These are phyloP conservation scores for Scolopax rusticola DNA, from an alignment of 2,797 vertebrate genomes.

Conservation along the genomic window DNA sequence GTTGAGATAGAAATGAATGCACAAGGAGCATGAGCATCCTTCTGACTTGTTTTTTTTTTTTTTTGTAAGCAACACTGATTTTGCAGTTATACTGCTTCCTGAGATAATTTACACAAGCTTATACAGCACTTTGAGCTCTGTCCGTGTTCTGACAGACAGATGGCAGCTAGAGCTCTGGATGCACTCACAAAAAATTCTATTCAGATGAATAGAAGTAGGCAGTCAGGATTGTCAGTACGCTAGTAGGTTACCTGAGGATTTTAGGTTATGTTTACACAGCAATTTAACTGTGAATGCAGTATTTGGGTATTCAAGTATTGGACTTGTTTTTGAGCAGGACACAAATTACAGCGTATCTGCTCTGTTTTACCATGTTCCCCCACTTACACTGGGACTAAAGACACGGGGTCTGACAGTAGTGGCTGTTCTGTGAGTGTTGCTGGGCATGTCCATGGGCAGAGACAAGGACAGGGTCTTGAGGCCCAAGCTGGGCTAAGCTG, in stretches of 20 bases:
- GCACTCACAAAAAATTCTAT: not conserved
- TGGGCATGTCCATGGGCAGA: not conserved
- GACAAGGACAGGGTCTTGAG: not conserved
- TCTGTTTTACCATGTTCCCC: not conserved
- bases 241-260: not conserved
- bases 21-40: not conserved
- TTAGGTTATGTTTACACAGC: not conserved
- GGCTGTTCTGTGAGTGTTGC: not conserved
- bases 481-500: not conserved
- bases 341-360: accelerated
- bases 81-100: conserved; percentile 23
- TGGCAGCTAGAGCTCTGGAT: not conserved
- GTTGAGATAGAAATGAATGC: not conserved
- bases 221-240: not conserved
- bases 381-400: not conserved
- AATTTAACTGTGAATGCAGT: not conserved
- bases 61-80: not conserved
- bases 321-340: not conserved
- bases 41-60: not conserved
- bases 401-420: accelerated
- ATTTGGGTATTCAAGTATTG: not conserved
- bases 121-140: not conserved
- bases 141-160: not conserved
- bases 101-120: conserved; percentile 1
- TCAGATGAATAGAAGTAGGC: not conserved